A percentile compares a stretch with the other conserved stretches of the same genome.
These are phyloP conservation scores for Troides oblongomaculatus DNA, from an alignment of 2,888 invertebrate genomes.

Conservation along the genomic window DNA sequence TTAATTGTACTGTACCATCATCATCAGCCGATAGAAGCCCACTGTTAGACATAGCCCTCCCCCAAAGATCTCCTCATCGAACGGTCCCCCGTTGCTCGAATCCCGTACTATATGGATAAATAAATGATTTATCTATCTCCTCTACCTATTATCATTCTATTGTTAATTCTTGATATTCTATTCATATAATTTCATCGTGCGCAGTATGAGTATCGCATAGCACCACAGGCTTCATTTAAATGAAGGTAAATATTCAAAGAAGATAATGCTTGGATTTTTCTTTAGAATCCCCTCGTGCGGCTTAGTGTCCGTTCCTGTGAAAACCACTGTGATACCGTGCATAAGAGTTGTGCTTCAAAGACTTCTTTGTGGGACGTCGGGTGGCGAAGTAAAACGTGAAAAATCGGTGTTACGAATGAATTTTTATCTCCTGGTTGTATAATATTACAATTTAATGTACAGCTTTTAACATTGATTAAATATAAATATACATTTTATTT, in stretches of 20 bases:
- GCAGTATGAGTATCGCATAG: no score
- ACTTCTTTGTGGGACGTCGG: slow-evolving; percentile 6
- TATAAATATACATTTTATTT: neutral
- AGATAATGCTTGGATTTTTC: slow-evolving; percentile 13
- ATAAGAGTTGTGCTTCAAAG: slow-evolving; percentile 5
- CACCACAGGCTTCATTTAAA: neutral
- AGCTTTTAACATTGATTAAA: neutral
- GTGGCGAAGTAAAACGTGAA: slow-evolving; percentile 13
- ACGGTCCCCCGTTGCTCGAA: no score
- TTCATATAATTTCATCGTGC: no score
- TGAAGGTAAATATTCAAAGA: slow-evolving; percentile 10
- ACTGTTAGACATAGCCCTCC: no score
- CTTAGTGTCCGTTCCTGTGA: slow-evolving; percentile 1
- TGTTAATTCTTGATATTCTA: no score
- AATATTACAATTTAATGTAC: neutral
- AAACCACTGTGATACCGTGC: slow-evolving; percentile 6
- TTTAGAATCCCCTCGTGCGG: neutral
- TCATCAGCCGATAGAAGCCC: no score
- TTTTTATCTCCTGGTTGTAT: neutral
- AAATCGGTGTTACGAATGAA: slow-evolving; percentile 9
- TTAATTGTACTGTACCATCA: no score
- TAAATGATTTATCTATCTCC: no score
- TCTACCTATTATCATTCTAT: no score
- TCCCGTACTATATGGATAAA: no score
- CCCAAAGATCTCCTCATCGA: no score